Conservation (phyloP, 2,888 invertebrate species). For the Limnephilus lunatus region DNA sequence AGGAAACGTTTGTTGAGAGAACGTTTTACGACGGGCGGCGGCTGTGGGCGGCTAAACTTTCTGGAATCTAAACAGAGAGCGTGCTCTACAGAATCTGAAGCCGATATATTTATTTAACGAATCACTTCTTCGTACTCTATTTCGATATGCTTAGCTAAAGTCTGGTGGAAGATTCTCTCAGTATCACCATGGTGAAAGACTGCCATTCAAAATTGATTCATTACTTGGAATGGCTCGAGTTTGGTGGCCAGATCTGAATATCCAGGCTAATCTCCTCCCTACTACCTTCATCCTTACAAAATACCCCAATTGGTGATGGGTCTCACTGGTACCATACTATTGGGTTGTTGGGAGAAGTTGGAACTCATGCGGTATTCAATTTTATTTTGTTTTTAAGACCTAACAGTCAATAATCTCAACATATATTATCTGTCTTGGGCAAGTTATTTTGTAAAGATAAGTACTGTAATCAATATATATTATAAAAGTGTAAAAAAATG, state of each 20-base stretch:
- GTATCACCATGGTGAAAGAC: no score
- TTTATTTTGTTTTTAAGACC: no score
- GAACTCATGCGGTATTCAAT: no score
- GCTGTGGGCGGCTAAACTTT: constrained; percentile 45
- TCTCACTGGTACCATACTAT: no score
- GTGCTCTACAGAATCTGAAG: constrained; percentile 21
- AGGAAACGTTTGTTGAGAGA: constrained; percentile 66
- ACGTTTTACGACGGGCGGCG: constrained; percentile 61
- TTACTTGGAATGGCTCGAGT: no score
- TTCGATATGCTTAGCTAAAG: neutral
- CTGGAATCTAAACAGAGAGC: constrained; percentile 12
- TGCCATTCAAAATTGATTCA: no score
- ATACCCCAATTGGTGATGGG: no score
- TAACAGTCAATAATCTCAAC: neutral
- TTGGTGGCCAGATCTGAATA: no score
- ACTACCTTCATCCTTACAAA: no score
- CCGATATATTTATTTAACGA: constrained; percentile 10
- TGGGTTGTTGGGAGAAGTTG: no score
- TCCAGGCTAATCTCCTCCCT: no score
- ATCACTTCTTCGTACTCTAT: neutral
- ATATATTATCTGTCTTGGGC: neutral
- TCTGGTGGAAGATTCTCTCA: neutral
- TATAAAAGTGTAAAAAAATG: no score
- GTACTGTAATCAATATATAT: neutral
- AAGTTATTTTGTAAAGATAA: neutral